Percentiles rank a stretch among this genome's conserved stretches.
Conservation (phyloP, 2,113 vertebrate genomes). For the Ctenomys sociabilis region DNA sequence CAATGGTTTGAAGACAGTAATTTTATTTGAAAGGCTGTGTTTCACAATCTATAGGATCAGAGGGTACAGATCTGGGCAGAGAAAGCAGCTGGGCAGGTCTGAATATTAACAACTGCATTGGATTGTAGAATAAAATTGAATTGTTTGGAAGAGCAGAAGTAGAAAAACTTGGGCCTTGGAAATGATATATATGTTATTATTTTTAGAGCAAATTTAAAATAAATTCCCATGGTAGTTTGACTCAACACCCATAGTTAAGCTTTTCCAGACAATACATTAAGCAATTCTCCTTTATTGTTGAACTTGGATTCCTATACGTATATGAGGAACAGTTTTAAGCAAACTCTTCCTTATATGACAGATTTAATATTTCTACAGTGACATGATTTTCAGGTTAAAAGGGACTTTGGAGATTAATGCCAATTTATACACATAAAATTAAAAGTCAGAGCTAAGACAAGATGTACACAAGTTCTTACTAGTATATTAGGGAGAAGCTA, state of each 20-base stretch:
- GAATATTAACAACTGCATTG: not conserved
- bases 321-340: not conserved
- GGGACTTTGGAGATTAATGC: not conserved
- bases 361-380: not conserved
- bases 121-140: slow-evolving; percentile 6
- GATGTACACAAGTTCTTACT: not conserved
- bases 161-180: not conserved
- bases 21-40: not conserved
- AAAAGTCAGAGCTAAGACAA: not conserved
- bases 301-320: not conserved
- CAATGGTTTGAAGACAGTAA: slow-evolving; percentile 34
- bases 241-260: not conserved
- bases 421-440: not conserved
- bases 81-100: not conserved
- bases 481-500: not conserved
- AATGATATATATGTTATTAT: not conserved
- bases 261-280: not conserved
- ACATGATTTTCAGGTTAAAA: not conserved
- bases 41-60: not conserved
- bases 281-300: not conserved
- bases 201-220: not conserved
- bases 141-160: not conserved
- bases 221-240: not conserved
- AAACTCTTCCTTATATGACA: not conserved
- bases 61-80: not conserved